Base-by-base conservation (phyloP, 2,113 vertebrate genomes). In the Melanerpes formicivorus region DNA sequence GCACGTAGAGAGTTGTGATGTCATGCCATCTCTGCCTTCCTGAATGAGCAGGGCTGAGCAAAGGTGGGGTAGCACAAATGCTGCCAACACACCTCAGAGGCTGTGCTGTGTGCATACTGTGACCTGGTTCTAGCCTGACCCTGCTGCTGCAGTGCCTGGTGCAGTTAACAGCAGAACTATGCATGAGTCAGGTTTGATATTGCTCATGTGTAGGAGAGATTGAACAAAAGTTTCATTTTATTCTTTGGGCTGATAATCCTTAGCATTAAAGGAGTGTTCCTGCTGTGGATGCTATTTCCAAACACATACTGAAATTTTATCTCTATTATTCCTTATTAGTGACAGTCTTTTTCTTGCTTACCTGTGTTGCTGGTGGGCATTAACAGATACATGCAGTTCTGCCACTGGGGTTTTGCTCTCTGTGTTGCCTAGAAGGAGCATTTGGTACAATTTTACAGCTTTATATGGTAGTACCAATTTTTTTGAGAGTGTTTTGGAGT, bases 141-240 rank as follows among this genome's bases (percentile, higher is more conserved):
- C 46, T 17, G 77, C 65, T 13, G 18, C 3, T 14, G 4, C 6
- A 5, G 56, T 60, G 59, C 22, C 60, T 12, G 25, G 22, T n/a
- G 54, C 34, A 44, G 21, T 54, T 8, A 15, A 50, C 64, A 27
- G 32, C 32, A 78, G 11, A 12, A 21, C 55, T 17, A 32, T 3
- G 1, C 26, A 48, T 37, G 21, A 7, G 2, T 5, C 5, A 1
- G 4, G 32, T 23, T 40, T 40, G 4, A 27, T 17, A 7, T 1
- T 10, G 26, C 29, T 69, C 2, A 0, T 2, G 0, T 1, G 37
- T 8, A 59, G 75, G 26, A 66, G 21, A 71, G 11, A 17, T 34
- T 42, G 32, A 77, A 60, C 6, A 5, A 8, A 52, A 19, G 7
- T 55, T 62, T 18, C 8, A 2, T 55, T 82, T 75, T 26, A 21